phyloP scores from a whole-genome alignment of 2,797 vertebrate genomes.

The Xenentodon cancila region DNA sequence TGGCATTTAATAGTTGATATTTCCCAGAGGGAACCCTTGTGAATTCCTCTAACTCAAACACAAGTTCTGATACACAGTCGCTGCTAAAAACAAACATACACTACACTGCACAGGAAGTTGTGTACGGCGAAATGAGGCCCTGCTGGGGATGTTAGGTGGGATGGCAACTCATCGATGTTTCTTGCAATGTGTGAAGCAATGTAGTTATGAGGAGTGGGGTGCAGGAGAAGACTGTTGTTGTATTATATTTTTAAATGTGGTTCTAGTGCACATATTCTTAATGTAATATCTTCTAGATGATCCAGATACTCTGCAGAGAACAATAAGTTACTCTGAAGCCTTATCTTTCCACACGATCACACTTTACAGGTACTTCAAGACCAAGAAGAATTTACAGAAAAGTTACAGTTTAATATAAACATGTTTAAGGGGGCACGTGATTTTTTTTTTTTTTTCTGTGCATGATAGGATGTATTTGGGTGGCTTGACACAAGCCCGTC shows the following conservation, averaged over 20 bases:
- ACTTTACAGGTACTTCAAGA: too few species aligned
- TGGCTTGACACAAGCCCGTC: too few species aligned
- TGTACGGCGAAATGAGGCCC: constrained; percentile 32
- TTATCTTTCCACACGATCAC: neutral
- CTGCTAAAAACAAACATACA: constrained; percentile 69
- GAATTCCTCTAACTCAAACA: constrained; percentile 71
- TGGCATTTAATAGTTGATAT: constrained; percentile 75
- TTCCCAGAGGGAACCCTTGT: constrained; percentile 63
- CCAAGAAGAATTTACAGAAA: too few species aligned
- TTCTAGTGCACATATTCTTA: neutral
- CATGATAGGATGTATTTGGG: too few species aligned
- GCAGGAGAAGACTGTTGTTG: constrained; percentile 3
- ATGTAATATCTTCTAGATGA: neutral
- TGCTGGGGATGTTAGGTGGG: constrained; percentile 66
- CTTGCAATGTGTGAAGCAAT: constrained; percentile 19
- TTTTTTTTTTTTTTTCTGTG: too few species aligned
- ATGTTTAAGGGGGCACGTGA: too few species aligned
- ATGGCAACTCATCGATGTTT: constrained; percentile 41
- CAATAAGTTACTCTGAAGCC: neutral
- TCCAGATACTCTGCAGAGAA: neutral
- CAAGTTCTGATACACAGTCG: constrained; percentile 61
- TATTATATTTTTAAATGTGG: neutral
- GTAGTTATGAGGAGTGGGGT: neutral
- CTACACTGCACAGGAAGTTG: constrained; percentile 36
- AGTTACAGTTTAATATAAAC: too few species aligned